A percentile compares a stretch with the other conserved stretches of the same genome.
Evolutionary conservation across 2,888 invertebrate species (phyloP).

Genomic region (Dione vanillae): DNA sequence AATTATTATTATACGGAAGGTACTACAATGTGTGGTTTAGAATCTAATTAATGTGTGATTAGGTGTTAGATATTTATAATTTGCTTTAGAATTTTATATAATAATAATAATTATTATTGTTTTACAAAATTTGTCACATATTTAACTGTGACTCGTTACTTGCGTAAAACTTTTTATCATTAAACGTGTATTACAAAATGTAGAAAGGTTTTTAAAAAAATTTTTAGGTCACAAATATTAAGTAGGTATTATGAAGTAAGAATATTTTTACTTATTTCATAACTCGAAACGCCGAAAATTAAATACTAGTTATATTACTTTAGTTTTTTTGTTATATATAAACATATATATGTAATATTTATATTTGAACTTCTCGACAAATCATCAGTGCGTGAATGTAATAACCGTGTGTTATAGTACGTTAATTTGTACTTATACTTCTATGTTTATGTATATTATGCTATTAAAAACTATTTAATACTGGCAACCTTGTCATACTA

Average conservation of each 20-base stretch:
- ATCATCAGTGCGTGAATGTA: conserved; percentile 1
- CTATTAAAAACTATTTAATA: too few species aligned
- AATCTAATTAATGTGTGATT: not conserved
- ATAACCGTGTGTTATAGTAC: not conserved
- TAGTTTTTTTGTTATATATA: not conserved
- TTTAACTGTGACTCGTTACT: not conserved
- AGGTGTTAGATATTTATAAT: not conserved
- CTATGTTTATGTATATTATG: not conserved
- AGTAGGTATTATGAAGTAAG: not conserved
- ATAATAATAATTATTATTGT: not conserved
- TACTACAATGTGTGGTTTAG: not conserved
- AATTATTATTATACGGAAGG: too few species aligned
- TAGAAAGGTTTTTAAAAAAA: conserved; percentile 18
- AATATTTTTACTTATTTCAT: not conserved
- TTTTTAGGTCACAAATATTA: not conserved
- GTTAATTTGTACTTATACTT: not conserved
- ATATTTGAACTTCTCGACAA: not conserved
- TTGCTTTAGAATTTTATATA: not conserved
- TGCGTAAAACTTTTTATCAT: conserved; percentile 14
- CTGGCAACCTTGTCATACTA: too few species aligned
- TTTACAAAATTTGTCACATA: not conserved
- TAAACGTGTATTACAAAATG: conserved; percentile 10
- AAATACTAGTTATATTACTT: not conserved
- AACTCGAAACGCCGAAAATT: not conserved
- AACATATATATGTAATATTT: not conserved